Evolutionary conservation across 2,113 vertebrate species (phyloP).

Genomic region (Nycticebus coucang): DNA sequence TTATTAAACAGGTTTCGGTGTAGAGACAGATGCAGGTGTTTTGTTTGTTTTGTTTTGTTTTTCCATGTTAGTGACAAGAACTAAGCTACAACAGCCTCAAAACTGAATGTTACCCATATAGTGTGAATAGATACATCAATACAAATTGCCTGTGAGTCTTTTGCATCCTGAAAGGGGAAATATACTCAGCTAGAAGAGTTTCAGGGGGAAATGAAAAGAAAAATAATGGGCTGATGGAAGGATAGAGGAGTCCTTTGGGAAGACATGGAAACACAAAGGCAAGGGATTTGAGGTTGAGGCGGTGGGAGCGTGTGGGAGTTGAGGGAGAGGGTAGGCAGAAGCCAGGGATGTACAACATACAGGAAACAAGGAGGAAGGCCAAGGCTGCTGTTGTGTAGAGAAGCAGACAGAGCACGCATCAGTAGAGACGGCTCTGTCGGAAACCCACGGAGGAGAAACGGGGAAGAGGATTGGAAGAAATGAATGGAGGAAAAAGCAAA

Average conservation of each 20-base stretch:
- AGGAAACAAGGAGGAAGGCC: neutral
- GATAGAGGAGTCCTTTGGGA: constrained; percentile 1
- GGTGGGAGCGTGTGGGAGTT: neutral
- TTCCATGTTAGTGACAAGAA: constrained; percentile 6
- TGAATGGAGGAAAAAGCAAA: constrained; percentile 51
- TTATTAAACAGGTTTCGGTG: constrained; percentile 9
- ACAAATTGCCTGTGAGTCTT: constrained; percentile 31
- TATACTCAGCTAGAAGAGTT: neutral
- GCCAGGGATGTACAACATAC: neutral
- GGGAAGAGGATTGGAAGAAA: constrained; percentile 5
- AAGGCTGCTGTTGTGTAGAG: neutral
- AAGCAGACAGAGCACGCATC: neutral
- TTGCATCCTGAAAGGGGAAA: constrained; percentile 46
- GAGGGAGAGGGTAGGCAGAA: neutral
- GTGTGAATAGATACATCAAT: constrained; percentile 39
- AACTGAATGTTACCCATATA: neutral
- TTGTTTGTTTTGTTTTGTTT: constrained; percentile 51
- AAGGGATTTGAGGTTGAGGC: neutral
- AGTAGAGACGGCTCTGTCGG: neutral
- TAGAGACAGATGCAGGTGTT: constrained; percentile 28
- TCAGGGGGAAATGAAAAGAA: constrained; percentile 37
- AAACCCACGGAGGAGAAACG: constrained; percentile 37
- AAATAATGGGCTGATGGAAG: neutral
- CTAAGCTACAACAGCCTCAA: neutral
- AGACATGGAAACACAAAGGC: constrained; percentile 3